Conservation (phyloP, 2,888 invertebrate species). For the Ellobium chinense region DNA sequence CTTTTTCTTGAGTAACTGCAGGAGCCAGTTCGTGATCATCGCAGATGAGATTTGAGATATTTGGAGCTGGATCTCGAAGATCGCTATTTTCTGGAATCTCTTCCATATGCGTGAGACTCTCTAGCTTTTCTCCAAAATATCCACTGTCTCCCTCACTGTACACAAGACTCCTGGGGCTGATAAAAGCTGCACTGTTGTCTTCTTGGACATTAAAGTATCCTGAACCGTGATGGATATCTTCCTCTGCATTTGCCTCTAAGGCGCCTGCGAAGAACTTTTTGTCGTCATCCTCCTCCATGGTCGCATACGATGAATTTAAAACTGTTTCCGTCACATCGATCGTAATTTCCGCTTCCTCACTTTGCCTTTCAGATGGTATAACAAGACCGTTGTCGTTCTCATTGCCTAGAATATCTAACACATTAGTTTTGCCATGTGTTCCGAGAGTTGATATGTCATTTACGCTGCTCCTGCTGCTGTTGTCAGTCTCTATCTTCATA, state of each 20-base stretch:
- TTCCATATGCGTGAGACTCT: neutral
- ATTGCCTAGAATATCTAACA: too few relatives aligned
- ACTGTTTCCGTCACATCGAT: neutral
- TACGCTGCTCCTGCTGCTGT: too few relatives aligned
- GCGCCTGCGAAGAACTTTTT: neutral
- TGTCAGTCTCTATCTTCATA: too few relatives aligned
- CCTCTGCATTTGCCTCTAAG: neutral
- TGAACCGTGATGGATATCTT: neutral
- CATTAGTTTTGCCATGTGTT: too few relatives aligned
- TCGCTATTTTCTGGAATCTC: too few relatives aligned
- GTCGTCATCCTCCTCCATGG: neutral
- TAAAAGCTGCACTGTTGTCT: neutral
- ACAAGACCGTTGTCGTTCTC: too few relatives aligned
- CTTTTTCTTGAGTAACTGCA: neutral
- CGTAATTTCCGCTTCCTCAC: neutral
- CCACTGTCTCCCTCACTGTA: conserved; percentile 19
- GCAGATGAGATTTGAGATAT: too few relatives aligned
- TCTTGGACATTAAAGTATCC: neutral
- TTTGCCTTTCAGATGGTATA: neutral
- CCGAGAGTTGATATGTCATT: too few relatives aligned
- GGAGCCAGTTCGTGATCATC: neutral
- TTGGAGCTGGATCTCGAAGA: too few relatives aligned
- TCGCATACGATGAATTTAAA: neutral
- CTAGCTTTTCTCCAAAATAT: conserved; percentile 2
- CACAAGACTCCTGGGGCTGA: neutral